phyloP scores from a whole-genome alignment of 1,140 invertebrate species.

The Drosophila setifemur region DNA sequence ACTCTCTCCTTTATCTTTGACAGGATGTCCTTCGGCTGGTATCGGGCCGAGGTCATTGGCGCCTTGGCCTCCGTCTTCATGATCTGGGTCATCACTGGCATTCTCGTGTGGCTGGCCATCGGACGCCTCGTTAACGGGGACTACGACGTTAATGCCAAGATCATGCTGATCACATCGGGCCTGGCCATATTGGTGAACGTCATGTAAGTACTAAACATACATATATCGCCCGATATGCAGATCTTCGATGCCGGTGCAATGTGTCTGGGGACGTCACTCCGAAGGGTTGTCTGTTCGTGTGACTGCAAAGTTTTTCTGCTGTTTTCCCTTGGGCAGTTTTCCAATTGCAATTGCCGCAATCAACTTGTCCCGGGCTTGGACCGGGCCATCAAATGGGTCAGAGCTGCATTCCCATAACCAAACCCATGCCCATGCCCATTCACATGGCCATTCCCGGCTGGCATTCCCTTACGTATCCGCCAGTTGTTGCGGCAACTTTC shows the following conservation, averaged over 20 bases:
- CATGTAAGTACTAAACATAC: conserved; percentile 88
- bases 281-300: conserved; percentile 15
- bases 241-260: conserved; percentile 29
- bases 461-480: conserved; percentile 43
- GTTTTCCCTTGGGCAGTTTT: conserved; percentile 69
- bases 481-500: conserved; percentile 73
- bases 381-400: conserved; percentile 62
- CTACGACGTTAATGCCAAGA: conserved; percentile 93
- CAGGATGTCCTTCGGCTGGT: conserved; percentile 92
- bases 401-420: conserved; percentile 43
- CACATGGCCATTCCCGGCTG: conserved; percentile 11
- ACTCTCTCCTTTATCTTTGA: conserved; percentile 62
- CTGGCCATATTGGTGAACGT: conserved; percentile 97
- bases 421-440: conserved; percentile 6
- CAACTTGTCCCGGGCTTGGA: conserved; percentile 61
- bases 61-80: conserved; percentile 96
- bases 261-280: background rate
- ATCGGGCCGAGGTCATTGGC: conserved; percentile 97
- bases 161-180: conserved; percentile 98
- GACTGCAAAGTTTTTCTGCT: conserved; percentile 50
- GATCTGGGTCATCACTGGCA: conserved; percentile 98
- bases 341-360: conserved; percentile 78
- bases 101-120: conserved; percentile 96
- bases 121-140: conserved; percentile 90
- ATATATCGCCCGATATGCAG: conserved; percentile 31